Evolutionary conservation across 2,888 invertebrate species (phyloP).

Genomic region (Hybos culiciformis): DNA sequence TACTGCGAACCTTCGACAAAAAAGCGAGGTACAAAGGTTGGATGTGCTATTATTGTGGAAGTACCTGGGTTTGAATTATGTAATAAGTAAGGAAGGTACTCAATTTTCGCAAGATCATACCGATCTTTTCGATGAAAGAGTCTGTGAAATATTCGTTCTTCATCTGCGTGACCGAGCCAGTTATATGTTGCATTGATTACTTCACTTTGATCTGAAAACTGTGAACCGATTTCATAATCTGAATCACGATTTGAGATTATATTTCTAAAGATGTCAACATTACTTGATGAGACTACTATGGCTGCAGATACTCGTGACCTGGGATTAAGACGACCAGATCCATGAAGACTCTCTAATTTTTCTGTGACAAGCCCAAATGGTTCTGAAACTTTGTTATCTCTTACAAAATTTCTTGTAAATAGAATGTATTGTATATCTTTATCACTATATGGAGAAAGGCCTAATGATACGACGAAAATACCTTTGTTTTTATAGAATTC

Average conservation of each 20-base stretch:
- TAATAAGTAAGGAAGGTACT: slow-evolving; percentile 79
- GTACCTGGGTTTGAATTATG: slow-evolving; percentile 84
- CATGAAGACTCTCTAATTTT: slow-evolving; percentile 28
- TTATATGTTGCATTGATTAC: slow-evolving; percentile 87
- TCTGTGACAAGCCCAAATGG: slow-evolving; percentile 54
- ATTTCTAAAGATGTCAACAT: slow-evolving; percentile 78
- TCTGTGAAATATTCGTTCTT: slow-evolving; percentile 58
- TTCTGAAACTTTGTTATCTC: slow-evolving; percentile 73
- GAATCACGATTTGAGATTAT: slow-evolving; percentile 84
- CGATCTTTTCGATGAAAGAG: slow-evolving; percentile 78
- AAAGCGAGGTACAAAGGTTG: slow-evolving; percentile 67
- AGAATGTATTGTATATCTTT: slow-evolving; percentile 64
- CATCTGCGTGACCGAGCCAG: slow-evolving; percentile 72
- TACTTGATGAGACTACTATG: slow-evolving; percentile 80
- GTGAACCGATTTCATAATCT: slow-evolving; percentile 88
- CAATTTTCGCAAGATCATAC: slow-evolving; percentile 86
- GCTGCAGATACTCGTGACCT: slow-evolving; percentile 87
- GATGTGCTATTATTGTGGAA: slow-evolving; percentile 62
- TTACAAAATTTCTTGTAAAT: slow-evolving; percentile 78
- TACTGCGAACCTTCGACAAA: slow-evolving; percentile 51
- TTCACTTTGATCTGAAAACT: slow-evolving; percentile 86
- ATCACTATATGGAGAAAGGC: slow-evolving; percentile 75
- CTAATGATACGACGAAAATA: slow-evolving; percentile 73
- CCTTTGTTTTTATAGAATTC: slow-evolving; percentile 82
- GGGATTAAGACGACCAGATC: slow-evolving; percentile 62